Base-by-base conservation (phyloP, 2,888 invertebrate species). In the Machimus rusticus region DNA sequence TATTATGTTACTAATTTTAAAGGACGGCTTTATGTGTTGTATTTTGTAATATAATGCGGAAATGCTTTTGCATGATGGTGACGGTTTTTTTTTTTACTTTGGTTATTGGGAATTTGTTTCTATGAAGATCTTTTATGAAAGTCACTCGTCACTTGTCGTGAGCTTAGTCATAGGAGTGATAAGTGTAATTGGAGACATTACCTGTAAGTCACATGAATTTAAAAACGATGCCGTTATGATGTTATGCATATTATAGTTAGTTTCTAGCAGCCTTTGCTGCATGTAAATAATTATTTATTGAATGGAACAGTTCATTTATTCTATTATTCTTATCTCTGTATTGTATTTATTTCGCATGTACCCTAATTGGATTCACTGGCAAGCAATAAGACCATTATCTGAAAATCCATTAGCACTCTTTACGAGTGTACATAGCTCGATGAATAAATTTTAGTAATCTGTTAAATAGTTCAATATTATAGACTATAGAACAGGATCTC, bases 1-100 rank as follows among this genome's bases (percentile, higher is more conserved):
- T 55, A n/a, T 19, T 66, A 66, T 66, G 23, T 66, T 77, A 74
- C 16, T 84, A n/a, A 51, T 66, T 84, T 66, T 8, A 37, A 57
- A 23, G n/a, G 28, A 78, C 66, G 57, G 28, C 19, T 66, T 28
- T 66, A n/a, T 82, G 55, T 46, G 5, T 74, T 51, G 57, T 82
- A 34, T 57, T n/a, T n/a, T 39, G 9, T 8, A 8, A 66, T 43
- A 66, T 84, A 37, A 39, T 84, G 19, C n/a, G n/a, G n/a, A 57
- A 57, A n/a, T 51, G 51, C 51, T 79, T 79, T 74, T 88, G n/a
- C 66, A 55, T 84, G 31, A 46, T 77, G 51, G 37, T 74, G 74
- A 9, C 12, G 66, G 66, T 1, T 66, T 39, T 39, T 66, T 57
- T 66, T 66, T 9, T 66, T n/a, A 51, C n/a, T 23, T 28, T 66